Evolutionary conservation across 2,113 vertebrate genomes (phyloP).

Genomic region (Esox niger): DNA sequence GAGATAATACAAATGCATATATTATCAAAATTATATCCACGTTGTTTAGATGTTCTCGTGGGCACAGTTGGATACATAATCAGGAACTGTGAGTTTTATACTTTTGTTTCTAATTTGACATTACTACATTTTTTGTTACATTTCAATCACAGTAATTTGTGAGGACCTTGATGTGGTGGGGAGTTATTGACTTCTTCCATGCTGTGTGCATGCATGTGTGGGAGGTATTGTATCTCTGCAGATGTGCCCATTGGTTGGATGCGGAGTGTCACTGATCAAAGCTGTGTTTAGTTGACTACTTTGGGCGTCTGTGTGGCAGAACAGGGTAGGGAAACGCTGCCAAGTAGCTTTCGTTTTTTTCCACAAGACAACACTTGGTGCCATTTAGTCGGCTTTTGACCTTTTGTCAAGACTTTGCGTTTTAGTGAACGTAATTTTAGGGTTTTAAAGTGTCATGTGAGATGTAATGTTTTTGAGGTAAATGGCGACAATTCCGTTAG

Average conservation of each 20-base stretch:
- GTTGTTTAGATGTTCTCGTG: too few species aligned
- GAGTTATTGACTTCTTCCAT: constrained; percentile 28
- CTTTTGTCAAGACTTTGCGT: not conserved
- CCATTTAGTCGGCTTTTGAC: not conserved
- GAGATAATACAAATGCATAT: too few species aligned
- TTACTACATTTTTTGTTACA: too few species aligned
- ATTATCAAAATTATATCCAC: too few species aligned
- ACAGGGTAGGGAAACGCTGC: not conserved
- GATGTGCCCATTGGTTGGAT: constrained; percentile 26
- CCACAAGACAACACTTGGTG: not conserved
- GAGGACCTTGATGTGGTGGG: constrained; percentile 3
- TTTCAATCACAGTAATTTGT: too few species aligned
- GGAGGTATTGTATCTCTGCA: constrained; percentile 52
- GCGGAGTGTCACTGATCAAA: constrained; percentile 46
- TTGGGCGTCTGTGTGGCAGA: not conserved
- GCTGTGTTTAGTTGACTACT: constrained; percentile 7
- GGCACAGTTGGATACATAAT: too few species aligned
- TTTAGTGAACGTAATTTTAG: not conserved
- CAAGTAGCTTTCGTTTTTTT: not conserved
- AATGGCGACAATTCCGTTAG: not conserved
- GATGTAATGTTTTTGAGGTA: not conserved
- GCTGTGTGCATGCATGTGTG: not conserved
- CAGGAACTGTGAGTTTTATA: too few species aligned
- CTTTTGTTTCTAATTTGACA: too few species aligned
- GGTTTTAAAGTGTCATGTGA: not conserved